These are phyloP conservation scores for Salvelinus fontinalis DNA, from an alignment of 2,113 vertebrate genomes.

Conservation along the genomic window DNA sequence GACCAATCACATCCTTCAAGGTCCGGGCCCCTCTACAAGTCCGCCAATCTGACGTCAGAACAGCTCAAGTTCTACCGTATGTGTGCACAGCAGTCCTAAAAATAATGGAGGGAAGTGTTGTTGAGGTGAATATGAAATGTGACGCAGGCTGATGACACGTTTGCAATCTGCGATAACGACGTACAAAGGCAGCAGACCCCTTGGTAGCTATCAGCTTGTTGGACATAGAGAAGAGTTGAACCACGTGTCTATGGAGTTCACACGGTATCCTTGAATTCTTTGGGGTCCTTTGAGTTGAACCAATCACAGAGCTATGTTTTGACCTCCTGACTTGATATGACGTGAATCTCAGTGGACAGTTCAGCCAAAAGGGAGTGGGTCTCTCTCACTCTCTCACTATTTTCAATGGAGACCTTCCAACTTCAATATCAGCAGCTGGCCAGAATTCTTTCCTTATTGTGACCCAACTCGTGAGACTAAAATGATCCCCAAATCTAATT, in stretches of 20 bases:
- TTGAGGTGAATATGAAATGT: constrained; percentile 30
- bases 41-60: constrained; percentile 9
- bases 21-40: background rate
- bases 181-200: background rate
- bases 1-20: constrained; percentile 35
- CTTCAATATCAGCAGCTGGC: too few relatives aligned
- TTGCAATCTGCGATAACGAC: too few relatives aligned
- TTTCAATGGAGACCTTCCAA: too few relatives aligned
- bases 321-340: background rate
- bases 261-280: background rate
- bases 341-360: background rate
- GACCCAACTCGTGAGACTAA: too few relatives aligned
- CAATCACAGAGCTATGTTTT: background rate
- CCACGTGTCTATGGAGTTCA: too few relatives aligned
- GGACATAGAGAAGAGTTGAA: background rate
- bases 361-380: background rate
- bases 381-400: background rate
- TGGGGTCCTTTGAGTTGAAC: background rate
- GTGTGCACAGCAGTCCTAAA: constrained; percentile 35
- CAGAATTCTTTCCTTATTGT: too few relatives aligned
- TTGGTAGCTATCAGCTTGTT: too few relatives aligned
- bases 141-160: constrained; percentile 9
- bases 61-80: constrained; percentile 15
- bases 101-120: constrained; percentile 33
- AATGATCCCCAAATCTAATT: too few relatives aligned